These are phyloP conservation scores for Drosophila simulans DNA, from an alignment of 1,140 invertebrate genomes.

Conservation along the genomic window DNA sequence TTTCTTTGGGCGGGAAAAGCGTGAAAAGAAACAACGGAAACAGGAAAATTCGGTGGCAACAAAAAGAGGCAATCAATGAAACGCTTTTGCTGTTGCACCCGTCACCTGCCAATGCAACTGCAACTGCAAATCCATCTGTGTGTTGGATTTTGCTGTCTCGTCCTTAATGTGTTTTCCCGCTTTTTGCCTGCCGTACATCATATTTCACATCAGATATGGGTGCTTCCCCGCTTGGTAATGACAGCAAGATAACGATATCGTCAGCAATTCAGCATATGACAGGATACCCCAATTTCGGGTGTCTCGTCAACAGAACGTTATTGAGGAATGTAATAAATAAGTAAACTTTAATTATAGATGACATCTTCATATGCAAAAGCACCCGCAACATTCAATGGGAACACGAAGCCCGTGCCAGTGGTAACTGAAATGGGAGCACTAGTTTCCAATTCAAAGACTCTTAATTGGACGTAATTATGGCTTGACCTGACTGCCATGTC, in stretches of 20 bases:
- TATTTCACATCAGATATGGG: constrained; percentile 16
- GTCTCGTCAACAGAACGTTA: too few relatives aligned
- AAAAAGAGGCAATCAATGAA: constrained; percentile 44
- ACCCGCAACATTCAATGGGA: not conserved
- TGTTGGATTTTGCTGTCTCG: constrained; percentile 19
- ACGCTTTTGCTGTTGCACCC: constrained; percentile 29
- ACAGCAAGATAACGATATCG: constrained; percentile 13
- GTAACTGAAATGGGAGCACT: constrained; percentile 3
- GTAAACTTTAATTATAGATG: not conserved
- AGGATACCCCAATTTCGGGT: not conserved
- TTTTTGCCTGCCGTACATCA: constrained; percentile 17
- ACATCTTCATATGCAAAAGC: not conserved
- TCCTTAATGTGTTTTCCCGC: constrained; percentile 30
- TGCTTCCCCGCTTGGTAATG: constrained; percentile 8
- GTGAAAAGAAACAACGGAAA: constrained; percentile 18
- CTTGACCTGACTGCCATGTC: constrained; percentile 26
- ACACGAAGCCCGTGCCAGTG: not conserved
- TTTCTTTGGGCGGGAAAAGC: constrained; percentile 3
- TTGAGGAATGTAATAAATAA: too few relatives aligned
- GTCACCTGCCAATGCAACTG: constrained; percentile 25
- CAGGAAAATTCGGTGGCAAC: constrained; percentile 24
- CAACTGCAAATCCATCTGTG: constrained; percentile 30
- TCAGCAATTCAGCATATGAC: not conserved
- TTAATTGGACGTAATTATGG: constrained; percentile 48
- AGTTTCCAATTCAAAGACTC: constrained; percentile 30